A percentile compares a stretch with the other conserved stretches of the same genome.
Conservation (phyloP, 2,797 vertebrate genomes). For the Bovichtus diacanthus region DNA sequence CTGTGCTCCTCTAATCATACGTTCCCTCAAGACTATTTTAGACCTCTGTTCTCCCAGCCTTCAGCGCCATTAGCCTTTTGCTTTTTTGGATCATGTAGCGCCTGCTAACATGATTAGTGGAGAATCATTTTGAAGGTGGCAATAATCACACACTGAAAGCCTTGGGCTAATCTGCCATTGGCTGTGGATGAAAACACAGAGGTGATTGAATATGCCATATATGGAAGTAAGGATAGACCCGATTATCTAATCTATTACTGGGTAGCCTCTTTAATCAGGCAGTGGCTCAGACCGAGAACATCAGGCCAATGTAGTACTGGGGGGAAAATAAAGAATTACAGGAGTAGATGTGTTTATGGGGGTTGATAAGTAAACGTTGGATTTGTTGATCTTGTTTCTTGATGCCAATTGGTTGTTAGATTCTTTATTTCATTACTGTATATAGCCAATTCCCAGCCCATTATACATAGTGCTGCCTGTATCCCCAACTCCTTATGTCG, state of each 20-base stretch:
- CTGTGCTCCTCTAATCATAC: constrained; percentile 6
- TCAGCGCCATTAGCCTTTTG: constrained; percentile 37
- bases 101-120: constrained; percentile 51
- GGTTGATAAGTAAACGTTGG: background rate
- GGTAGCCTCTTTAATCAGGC: constrained; percentile 33
- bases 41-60: constrained; percentile 4
- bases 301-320: background rate
- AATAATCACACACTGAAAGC: constrained; percentile 42
- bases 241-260: constrained; percentile 48
- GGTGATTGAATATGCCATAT: constrained; percentile 47
- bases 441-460: background rate
- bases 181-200: constrained; percentile 38
- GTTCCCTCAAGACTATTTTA: constrained; percentile 17
- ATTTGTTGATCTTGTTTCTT: background rate
- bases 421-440: background rate
- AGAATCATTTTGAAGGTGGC: constrained; percentile 51
- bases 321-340: constrained; percentile 8
- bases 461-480: background rate
- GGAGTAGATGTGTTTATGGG: background rate
- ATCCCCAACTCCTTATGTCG: background rate
- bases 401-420: background rate
- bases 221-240: constrained; percentile 9
- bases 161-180: constrained; percentile 35
- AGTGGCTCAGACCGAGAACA: constrained; percentile 18
- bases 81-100: constrained; percentile 14